Base-by-base conservation (phyloP, 2,888 invertebrate genomes). In the Auanema freiburgensis region DNA sequence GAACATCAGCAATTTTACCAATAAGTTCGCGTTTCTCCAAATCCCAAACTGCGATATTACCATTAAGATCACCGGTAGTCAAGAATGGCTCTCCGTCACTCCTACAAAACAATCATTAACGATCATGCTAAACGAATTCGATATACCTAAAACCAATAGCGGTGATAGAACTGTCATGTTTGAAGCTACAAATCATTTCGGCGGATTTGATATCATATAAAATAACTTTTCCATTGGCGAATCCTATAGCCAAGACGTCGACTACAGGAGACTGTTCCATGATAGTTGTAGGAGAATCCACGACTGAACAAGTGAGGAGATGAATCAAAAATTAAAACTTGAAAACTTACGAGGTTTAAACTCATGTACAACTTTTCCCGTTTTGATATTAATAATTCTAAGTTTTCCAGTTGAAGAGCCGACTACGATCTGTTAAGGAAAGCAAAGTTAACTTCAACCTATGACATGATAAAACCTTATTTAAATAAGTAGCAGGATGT, bases 41-140 rank as follows among this genome's bases (percentile, higher is more conserved):
- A 85, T 96, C 90, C 97, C 97, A 98, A 83, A 96, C 88, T 0
- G 92, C 92, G 74, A 97, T 88, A 80, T 93, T 91, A 0, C 98
- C 97, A 3, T 65, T 71, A 2, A 52, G 23, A 57, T 79, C 79
- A 10, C 74, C 74, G 5, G 78, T 74, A 0, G 78, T 72, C 78
- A 83, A 73, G 3, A 67, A 54, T 0, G 79, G 67, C 12, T 71
- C 65, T 1, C 77, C 81, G 65, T 83, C 83, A 18, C 72, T 72
- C 33, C 83, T 83, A 53, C 63, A 79, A 63, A 57, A 12, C 25
- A 23, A 33, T 16, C 11, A 44, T 23, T 46, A 11, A 21, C 23
- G 25, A 57, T 12, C 33, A 51, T 6, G 21, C 8, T 10, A 18
- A 12, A 43, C 25, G 52, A 40, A 12, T 43, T 41, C 18, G 33